Evolutionary conservation across 2,113 vertebrate species (phyloP), one percentile per base, ranked within the genome.

Genomic region (Salvelinus alpinus): DNA sequence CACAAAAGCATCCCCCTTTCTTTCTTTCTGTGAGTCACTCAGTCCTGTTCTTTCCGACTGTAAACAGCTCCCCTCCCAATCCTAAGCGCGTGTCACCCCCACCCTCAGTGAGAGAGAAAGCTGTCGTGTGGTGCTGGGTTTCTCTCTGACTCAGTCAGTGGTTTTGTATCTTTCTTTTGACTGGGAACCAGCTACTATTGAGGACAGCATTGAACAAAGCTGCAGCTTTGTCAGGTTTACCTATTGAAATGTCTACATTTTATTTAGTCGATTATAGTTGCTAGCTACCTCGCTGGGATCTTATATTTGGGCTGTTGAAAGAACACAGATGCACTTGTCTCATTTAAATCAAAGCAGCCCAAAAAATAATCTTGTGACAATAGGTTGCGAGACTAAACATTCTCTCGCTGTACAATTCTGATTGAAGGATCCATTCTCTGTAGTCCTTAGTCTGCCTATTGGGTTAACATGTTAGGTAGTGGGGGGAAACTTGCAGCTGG

Each of bases 31-130:
- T 86, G 85, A 88, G 84, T 89, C 86, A 89, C 85, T 81, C 82
- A 44, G 38, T 44, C 38, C 86, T 78, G 85, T 88, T 89, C 87
- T 92, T 90, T 92, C 88, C 84, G 80, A 89, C 78, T 80, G 67
- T 71, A 77, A 79, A 81, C 79, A 25, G 80, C 80, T 75, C 74
- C 79, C 80, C 80, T 67, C 34, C 70, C 44, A 24, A 78, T 85
- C 86, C 81, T 79, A 85, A 78, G 83, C 77, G 77, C 44, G 80
- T 89, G 84, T 80, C 80, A 79, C 72, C 83, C 84, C 87, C 85
- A 78, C 85, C 78, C 80, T 74, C 9, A 14, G 48, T 34, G 62
- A 78, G 69, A 18, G 7, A 72, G 38, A 44, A 44, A 44, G 66
- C 78, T 76, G 74, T 82, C 78, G 51, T 78, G 54, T 34, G 62